Evolutionary conservation across 2,797 vertebrate species (phyloP), one percentile per base, ranked within the genome.

Genomic region (Telmatherina bonti): DNA sequence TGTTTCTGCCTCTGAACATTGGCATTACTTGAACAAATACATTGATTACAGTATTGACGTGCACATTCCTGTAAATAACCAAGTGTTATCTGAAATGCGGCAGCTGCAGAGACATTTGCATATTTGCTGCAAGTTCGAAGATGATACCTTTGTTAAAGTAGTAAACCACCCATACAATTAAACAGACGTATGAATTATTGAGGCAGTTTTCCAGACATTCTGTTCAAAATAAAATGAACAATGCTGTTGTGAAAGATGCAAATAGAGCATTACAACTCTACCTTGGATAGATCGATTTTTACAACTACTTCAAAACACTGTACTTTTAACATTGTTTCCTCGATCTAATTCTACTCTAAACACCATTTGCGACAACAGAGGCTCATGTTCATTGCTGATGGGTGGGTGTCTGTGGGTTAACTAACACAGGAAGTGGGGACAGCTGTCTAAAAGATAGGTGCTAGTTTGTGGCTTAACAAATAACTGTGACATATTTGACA

Each of bases 341-440:
- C 13, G 33, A 31, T 62, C 29, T 36, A 35, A 51, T 31, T 31
- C 66, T 62, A 43, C 2, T 62, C 57, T 62, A 36, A 65, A 82
- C 45, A 67, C 16, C 26, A 41, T 57, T 49, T 72, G 20, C 41
- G 51, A 27, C 15, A 54, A 55, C 31, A 47, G 59, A 74, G 78
- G 67, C 29, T 79, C 22, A 9, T 69, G 81, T 52, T 77, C 65
- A 58, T 26, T 43, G 60, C 77, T 20, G 58, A 62, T 62, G 62
- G 72, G 45, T 61, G 71, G 75, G 62, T 70, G 79, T 82, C 74
- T 90, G 88, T 81, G 86, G 88, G 78, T 79, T 76, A 86, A 85
- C 86, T 86, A 86, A 86, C 82, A 90, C 84, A 91, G 91, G 92
- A 93, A 92, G 91, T 92, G 89, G 91, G 64, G 75, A 91, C 90